These are phyloP conservation scores for Brachionus manjavacas DNA, from an alignment of 1,140 invertebrate genomes.

Conservation along the genomic window DNA sequence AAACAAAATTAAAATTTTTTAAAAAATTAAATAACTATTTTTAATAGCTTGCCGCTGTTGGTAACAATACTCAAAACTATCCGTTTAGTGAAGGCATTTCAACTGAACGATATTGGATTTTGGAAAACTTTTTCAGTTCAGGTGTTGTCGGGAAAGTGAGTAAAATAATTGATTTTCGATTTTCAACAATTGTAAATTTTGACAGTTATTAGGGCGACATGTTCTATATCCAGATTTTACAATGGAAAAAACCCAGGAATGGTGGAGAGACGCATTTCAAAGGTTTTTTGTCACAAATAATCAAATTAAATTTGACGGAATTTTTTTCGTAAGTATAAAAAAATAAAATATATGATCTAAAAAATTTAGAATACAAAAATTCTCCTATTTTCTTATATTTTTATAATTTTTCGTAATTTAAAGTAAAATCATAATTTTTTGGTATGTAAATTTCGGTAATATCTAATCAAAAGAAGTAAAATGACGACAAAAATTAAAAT, in stretches of 20 bases:
- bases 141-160: conserved; percentile 19
- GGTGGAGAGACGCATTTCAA: conserved; percentile 70
- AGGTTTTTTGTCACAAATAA: conserved; percentile 54
- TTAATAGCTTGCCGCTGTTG: background rate
- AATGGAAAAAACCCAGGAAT: conserved; percentile 68
- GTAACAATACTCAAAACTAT: conserved; percentile 39
- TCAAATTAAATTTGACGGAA: conserved; percentile 12
- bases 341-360: too few relatives aligned
- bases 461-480: too few relatives aligned
- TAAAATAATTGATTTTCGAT: background rate
- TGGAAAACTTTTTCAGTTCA: conserved; percentile 40
- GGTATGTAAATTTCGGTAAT: too few relatives aligned
- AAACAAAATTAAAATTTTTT: too few relatives aligned
- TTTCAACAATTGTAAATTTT: background rate
- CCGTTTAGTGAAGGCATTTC: conserved; percentile 30
- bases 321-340: conserved; percentile 30
- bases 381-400: too few relatives aligned
- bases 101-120: conserved; percentile 17
- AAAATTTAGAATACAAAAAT: too few relatives aligned
- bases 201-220: conserved; percentile 53
- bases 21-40: too few relatives aligned
- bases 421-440: too few relatives aligned
- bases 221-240: conserved; percentile 79
- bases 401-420: too few relatives aligned
- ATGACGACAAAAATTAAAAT: too few relatives aligned